Evolutionary conservation across 2,888 invertebrate species (phyloP).

Genomic region (Eugnorisma glareosa): DNA sequence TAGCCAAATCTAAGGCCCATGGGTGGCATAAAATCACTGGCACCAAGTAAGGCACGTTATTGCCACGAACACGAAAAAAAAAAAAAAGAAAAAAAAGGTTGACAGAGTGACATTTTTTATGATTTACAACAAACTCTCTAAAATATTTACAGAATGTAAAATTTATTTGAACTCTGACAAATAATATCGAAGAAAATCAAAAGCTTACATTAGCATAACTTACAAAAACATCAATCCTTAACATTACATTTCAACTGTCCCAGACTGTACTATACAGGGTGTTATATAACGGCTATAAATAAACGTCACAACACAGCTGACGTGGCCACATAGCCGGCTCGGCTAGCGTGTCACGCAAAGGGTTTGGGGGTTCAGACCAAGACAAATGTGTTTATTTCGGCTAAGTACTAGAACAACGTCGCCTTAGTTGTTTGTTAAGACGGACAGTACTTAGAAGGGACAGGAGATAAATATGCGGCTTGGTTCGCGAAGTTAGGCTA

Average conservation of each 20-base stretch:
- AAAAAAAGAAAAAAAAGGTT: no score
- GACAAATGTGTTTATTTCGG: conserved; percentile 71
- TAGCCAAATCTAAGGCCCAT: no score
- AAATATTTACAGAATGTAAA: not conserved
- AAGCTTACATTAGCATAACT: not conserved
- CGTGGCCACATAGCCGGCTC: conserved; percentile 64
- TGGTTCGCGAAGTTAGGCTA: conserved; percentile 15
- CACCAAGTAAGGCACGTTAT: no score
- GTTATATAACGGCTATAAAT: conserved; percentile 70
- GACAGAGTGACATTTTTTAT: no score
- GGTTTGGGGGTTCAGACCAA: conserved; percentile 68
- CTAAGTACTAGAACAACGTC: conserved; percentile 66
- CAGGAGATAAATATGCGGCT: conserved; percentile 48
- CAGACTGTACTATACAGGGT: conserved; percentile 56
- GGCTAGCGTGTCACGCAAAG: conserved; percentile 70
- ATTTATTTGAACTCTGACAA: not conserved
- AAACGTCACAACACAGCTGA: conserved; percentile 68
- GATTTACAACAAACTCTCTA: no score
- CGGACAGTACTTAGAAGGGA: conserved; percentile 60
- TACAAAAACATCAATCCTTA: not conserved
- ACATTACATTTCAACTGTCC: conserved; percentile 21
- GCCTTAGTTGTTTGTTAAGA: conserved; percentile 59
- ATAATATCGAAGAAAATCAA: not conserved
- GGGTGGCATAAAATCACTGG: no score
- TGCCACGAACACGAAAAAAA: no score